Percentiles rank a stretch among this genome's conserved stretches.
These are phyloP conservation scores for Exaiptasia diaphana DNA, from an alignment of 64 coral and sea anemone genomes.

Conservation along the genomic window DNA sequence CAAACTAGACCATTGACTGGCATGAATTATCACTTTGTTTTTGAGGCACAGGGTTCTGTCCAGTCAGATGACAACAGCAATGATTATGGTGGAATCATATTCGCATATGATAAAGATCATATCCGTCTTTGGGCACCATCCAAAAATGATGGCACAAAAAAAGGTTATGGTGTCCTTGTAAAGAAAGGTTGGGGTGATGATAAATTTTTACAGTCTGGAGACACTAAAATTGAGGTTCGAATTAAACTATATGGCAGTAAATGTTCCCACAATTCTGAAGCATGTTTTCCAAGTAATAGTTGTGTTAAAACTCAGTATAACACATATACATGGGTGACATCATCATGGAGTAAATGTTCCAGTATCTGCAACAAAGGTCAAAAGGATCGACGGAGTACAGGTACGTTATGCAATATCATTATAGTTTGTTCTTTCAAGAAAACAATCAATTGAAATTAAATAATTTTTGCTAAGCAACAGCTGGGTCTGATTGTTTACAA, in stretches of 20 bases:
- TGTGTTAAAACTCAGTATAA: slow-evolving; percentile 65
- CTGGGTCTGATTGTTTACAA: no score
- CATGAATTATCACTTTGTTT: slow-evolving; percentile 67
- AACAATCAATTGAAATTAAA: no score
- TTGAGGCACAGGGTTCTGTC: slow-evolving; percentile 74
- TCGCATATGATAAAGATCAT: slow-evolving; percentile 78
- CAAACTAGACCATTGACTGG: slow-evolving; percentile 55
- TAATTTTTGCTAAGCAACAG: no score
- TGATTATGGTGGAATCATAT: slow-evolving; percentile 84
- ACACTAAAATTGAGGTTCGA: slow-evolving; percentile 19
- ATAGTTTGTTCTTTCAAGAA: no score
- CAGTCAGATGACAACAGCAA: slow-evolving; percentile 75
- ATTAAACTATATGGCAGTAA: slow-evolving; percentile 60
- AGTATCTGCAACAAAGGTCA: slow-evolving; percentile 92
- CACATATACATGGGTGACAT: slow-evolving; percentile 45
- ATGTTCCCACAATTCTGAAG: slow-evolving; percentile 39
- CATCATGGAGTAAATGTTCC: slow-evolving; percentile 73
- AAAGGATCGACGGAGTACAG: slow-evolving; percentile 40
- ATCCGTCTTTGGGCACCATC: slow-evolving; percentile 84
- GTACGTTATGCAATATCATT: slow-evolving; percentile 65
- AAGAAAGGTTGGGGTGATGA: slow-evolving; percentile 84
- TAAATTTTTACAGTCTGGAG: slow-evolving; percentile 37
- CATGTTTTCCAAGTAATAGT: slow-evolving; percentile 21
- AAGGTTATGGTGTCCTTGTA: slow-evolving; percentile 75
- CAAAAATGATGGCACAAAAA: slow-evolving; percentile 47